Percentiles rank a stretch among this genome's conserved stretches.
Conservation (phyloP, 1,140 invertebrate species). For the Apis dorsata region DNA sequence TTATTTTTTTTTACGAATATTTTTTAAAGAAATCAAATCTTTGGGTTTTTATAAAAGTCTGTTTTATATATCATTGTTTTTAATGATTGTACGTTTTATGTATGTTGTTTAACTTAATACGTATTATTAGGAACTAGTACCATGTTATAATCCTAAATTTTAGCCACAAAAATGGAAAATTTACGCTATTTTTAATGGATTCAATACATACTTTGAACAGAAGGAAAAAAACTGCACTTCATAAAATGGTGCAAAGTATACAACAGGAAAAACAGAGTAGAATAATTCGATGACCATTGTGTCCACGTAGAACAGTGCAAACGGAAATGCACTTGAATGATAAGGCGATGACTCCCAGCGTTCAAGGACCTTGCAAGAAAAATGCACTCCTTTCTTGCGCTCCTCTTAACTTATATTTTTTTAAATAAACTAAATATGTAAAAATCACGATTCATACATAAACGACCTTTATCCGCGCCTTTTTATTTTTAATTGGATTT, state of each 20-base stretch:
- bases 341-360: conserved; percentile 47
- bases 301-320: conserved; percentile 39
- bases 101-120: conserved; percentile 3
- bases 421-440: neutral
- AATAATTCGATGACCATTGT: conserved; percentile 30
- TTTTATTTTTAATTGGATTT: neutral
- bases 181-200: neutral
- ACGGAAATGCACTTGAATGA: conserved; percentile 38
- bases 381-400: conserved; percentile 26
- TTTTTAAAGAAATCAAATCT: conserved; percentile 13
- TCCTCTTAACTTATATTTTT: conserved; percentile 1
- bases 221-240: neutral
- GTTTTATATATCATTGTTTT: conserved; percentile 21
- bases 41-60: neutral
- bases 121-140: neutral
- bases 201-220: neutral
- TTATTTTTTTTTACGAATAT: conserved; percentile 6
- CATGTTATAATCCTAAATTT: neutral
- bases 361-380: conserved; percentile 29
- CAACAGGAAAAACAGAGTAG: conserved; percentile 6
- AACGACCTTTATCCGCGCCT: neutral
- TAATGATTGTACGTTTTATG: conserved; percentile 1
- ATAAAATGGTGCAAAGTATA: conserved; percentile 12
- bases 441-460: neutral
- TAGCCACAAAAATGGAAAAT: neutral